Evolutionary conservation across 2,797 vertebrate genomes (phyloP).

Genomic region (Squalus acanthias): DNA sequence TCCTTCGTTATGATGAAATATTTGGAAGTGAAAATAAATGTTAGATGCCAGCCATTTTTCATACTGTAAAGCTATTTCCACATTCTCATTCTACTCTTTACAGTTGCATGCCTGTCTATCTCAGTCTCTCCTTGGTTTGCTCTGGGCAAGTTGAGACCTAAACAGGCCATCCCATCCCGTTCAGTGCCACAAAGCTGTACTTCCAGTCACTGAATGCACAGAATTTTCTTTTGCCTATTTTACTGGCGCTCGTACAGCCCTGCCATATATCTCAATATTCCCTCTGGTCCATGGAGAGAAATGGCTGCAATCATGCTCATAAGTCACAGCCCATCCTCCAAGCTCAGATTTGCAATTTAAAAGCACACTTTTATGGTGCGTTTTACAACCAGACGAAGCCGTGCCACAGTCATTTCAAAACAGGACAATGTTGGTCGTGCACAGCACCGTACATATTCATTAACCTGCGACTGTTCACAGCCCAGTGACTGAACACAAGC

Average conservation of each 20-base stretch:
- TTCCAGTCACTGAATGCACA: background rate
- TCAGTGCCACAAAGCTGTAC: background rate
- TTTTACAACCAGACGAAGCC: background rate
- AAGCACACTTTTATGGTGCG: background rate
- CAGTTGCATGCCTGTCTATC: background rate
- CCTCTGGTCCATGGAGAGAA: background rate
- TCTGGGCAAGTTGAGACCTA: background rate
- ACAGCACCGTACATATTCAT: background rate
- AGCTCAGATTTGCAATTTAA: background rate
- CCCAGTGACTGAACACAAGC: background rate
- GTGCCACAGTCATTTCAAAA: background rate
- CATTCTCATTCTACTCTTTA: background rate
- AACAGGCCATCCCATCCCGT: background rate
- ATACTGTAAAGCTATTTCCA: background rate
- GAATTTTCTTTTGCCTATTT: background rate
- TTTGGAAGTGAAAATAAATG: background rate
- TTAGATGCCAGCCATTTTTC: background rate
- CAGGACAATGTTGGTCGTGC: background rate
- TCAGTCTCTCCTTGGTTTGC: background rate
- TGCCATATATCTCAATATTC: background rate
- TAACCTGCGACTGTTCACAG: background rate
- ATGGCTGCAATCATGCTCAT: background rate
- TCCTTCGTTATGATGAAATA: background rate
- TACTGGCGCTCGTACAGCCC: background rate
- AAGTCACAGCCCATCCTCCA: background rate